Conservation (phyloP, 2,888 invertebrate genomes). For the Cylloceria caligata region DNA sequence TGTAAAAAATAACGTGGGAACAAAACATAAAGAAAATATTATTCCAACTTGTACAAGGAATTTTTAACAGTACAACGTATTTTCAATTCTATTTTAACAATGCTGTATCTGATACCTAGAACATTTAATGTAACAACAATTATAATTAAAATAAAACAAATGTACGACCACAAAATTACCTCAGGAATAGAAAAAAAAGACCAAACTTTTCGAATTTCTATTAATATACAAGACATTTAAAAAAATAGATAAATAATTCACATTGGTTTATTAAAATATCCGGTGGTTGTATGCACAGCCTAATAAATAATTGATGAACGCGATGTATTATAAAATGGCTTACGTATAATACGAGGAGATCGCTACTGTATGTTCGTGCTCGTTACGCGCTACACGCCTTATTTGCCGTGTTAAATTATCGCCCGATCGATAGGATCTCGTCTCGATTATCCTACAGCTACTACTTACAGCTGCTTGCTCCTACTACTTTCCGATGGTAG, state of each 20-base stretch:
- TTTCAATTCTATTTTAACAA: no score
- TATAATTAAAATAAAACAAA: neutral
- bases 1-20: constrained; percentile 25
- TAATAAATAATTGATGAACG: constrained; percentile 65
- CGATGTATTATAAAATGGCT: constrained; percentile 58
- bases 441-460: constrained; percentile 64
- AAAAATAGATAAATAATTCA: constrained; percentile 5
- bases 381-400: constrained; percentile 65
- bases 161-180: neutral
- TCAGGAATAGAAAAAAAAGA: neutral
- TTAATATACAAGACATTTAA: no score
- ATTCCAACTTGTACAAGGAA: neutral
- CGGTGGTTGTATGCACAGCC: constrained; percentile 10
- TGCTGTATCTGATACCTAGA: neutral
- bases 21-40: constrained; percentile 7
- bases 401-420: constrained; percentile 67
- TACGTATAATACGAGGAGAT: constrained; percentile 61
- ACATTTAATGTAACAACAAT: neutral
- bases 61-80: neutral
- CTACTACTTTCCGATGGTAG: constrained; percentile 1
- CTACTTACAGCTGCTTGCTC: constrained; percentile 38
- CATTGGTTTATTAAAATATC: constrained; percentile 48
- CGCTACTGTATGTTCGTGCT: constrained; percentile 57
- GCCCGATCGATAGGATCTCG: constrained; percentile 64
- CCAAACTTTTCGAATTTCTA: no score